phyloP scores from a whole-genome alignment of 2,797 vertebrate genomes.

The Spondyliosoma cantharus region DNA sequence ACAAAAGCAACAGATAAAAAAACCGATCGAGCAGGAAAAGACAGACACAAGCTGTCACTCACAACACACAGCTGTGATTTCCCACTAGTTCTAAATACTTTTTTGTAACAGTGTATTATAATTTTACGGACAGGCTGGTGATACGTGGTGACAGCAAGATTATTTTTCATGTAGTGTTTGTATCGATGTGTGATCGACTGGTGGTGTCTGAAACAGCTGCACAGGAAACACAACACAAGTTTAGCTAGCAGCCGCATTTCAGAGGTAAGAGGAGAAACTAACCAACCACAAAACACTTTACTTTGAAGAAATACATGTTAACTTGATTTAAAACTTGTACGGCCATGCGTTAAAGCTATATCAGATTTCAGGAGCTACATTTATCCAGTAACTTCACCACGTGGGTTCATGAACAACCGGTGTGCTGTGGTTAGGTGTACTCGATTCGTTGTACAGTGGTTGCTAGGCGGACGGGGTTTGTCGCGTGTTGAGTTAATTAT shows the following conservation, averaged over 20 bases:
- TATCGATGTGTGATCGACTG: conserved; percentile 36
- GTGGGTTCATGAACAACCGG: conserved; percentile 43
- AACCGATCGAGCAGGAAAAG: not conserved
- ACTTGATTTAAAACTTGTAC: fast-evolving
- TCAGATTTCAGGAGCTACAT: not conserved
- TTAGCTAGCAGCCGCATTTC: not conserved
- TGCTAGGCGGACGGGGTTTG: conserved; percentile 40
- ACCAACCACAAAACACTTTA: fast-evolving
- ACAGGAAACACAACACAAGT: conserved; percentile 11
- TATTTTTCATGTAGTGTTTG: not conserved
- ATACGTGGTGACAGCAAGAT: not conserved
- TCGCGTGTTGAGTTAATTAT: fast-evolving
- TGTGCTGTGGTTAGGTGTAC: not conserved
- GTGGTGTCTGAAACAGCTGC: conserved; percentile 24
- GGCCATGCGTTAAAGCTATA: fast-evolving
- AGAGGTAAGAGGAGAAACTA: conserved; percentile 60
- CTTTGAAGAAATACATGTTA: fast-evolving
- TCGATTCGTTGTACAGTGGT: not conserved
- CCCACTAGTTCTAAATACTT: not conserved
- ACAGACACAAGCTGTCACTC: not conserved
- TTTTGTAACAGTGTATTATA: not conserved
- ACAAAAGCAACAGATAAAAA: conserved; percentile 64
- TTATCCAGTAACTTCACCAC: conserved; percentile 52
- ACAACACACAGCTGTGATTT: too few species aligned
- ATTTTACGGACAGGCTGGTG: not conserved